Evolutionary conservation across 2,113 vertebrate genomes (phyloP).

Genomic region (Chrysemys picta): DNA sequence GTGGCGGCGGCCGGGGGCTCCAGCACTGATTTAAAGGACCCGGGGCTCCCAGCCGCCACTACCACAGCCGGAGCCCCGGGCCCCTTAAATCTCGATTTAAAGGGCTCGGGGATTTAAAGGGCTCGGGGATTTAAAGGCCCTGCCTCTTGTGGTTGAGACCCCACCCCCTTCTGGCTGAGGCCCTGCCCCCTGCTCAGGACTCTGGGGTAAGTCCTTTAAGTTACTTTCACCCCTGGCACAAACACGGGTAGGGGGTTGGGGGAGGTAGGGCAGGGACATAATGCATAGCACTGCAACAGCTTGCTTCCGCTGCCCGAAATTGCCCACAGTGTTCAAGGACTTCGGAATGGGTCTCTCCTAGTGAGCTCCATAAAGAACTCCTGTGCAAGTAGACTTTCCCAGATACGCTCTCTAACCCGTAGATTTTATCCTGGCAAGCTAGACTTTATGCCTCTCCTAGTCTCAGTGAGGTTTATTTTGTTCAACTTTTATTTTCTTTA

Average conservation of each 20-base stretch:
- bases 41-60: too few species aligned
- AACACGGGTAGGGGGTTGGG: background rate
- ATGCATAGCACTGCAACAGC: background rate
- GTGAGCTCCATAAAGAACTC: background rate
- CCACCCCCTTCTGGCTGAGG: too few species aligned
- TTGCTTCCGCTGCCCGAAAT: too few species aligned
- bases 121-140: too few species aligned
- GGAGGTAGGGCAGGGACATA: background rate
- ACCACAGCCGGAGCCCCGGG: too few species aligned
- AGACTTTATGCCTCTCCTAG: background rate
- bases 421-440: background rate
- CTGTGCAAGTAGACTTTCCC: background rate
- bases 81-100: too few species aligned
- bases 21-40: too few species aligned
- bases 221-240: accelerated
- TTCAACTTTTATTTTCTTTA: background rate
- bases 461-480: background rate
- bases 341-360: background rate
- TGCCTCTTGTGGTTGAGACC: too few species aligned
- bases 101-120: too few species aligned
- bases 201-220: too few species aligned
- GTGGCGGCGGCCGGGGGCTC: too few species aligned
- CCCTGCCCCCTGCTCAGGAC: too few species aligned
- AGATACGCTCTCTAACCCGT: background rate
- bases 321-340: background rate